Evolutionary conservation across 2,797 vertebrate species (phyloP).

Genomic region (Babyrousa celebensis): DNA sequence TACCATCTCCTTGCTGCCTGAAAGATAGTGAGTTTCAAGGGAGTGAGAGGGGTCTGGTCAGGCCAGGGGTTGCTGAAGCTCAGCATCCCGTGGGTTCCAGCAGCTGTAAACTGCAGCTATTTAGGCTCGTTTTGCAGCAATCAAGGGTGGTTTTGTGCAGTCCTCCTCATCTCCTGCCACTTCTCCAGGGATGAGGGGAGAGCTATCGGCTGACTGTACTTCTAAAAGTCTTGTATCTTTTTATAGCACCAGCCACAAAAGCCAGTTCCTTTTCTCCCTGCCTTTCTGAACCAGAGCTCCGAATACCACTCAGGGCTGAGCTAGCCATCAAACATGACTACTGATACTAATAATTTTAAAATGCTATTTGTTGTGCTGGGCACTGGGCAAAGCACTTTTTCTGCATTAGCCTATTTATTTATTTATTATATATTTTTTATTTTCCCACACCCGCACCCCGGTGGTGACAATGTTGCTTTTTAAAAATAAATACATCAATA

Average conservation of each 20-base stretch:
- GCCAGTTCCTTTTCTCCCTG: slow-evolving; percentile 46
- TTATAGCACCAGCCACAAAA: slow-evolving; percentile 44
- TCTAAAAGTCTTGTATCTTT: slow-evolving; percentile 72
- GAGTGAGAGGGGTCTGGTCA: background rate
- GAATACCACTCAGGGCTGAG: slow-evolving; percentile 54
- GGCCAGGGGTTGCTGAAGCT: background rate
- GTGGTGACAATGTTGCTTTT: too few relatives aligned
- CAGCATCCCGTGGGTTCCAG: background rate
- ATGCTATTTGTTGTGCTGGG: slow-evolving; percentile 34
- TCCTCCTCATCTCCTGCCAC: background rate
- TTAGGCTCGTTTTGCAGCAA: slow-evolving; percentile 55
- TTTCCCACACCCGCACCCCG: too few relatives aligned
- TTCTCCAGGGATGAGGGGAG: background rate
- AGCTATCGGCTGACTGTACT: slow-evolving; percentile 1
- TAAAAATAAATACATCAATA: too few relatives aligned
- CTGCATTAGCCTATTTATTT: background rate
- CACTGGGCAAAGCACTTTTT: slow-evolving; percentile 51
- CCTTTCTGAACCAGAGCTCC: slow-evolving; percentile 44
- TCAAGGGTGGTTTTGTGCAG: slow-evolving; percentile 44
- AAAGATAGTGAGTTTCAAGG: background rate
- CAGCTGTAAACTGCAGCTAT: background rate
- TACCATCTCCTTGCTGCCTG: slow-evolving; percentile 17
- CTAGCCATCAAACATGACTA: slow-evolving; percentile 61
- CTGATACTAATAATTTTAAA: slow-evolving; percentile 66
- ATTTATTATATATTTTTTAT: too few relatives aligned